A percentile compares a stretch with the other conserved stretches of the same genome.
Conservation (phyloP, 1,140 invertebrate species). For the Periplaneta americana region DNA sequence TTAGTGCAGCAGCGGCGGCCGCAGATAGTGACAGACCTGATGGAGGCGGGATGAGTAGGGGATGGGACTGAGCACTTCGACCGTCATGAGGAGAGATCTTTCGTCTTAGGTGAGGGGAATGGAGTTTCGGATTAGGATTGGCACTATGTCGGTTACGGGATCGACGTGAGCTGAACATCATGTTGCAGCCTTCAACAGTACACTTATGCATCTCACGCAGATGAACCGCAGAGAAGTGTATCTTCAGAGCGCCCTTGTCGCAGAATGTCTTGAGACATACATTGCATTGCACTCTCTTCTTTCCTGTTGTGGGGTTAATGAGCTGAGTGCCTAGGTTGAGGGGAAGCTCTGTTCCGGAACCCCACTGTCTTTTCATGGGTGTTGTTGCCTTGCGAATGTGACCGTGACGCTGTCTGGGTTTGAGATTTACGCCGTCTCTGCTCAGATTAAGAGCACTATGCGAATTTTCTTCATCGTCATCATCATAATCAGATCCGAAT, state of each 20-base stretch:
- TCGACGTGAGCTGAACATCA: slow-evolving; percentile 97
- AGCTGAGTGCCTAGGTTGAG: slow-evolving; percentile 83
- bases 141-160: slow-evolving; percentile 95
- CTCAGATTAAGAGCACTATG: slow-evolving; percentile 60
- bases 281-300: slow-evolving; percentile 96
- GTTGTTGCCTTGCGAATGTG: slow-evolving; percentile 74
- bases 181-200: slow-evolving; percentile 96
- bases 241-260: slow-evolving; percentile 99
- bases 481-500: slow-evolving; percentile 57
- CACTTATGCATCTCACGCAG: slow-evolving; percentile 99
- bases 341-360: slow-evolving; percentile 64
- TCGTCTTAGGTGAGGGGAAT: slow-evolving; percentile 86
- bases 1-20: slow-evolving; percentile 47
- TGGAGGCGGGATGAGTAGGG: slow-evolving; percentile 66
- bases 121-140: slow-evolving; percentile 97
- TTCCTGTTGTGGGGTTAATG: slow-evolving; percentile 86
- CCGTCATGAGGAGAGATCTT: slow-evolving; percentile 93
- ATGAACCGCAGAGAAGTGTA: slow-evolving; percentile 99
- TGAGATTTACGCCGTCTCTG: slow-evolving; percentile 13
- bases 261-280: slow-evolving; percentile 99
- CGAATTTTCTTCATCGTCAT: slow-evolving; percentile 53
- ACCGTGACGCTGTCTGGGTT: slow-evolving; percentile 33
- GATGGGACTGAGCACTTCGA: slow-evolving; percentile 78
- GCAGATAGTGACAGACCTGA: slow-evolving; percentile 49
- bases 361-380: slow-evolving; percentile 87